Evolutionary conservation across 2,888 invertebrate species (phyloP), one percentile per base, ranked within the genome.

Genomic region (Ophioninae sp.): DNA sequence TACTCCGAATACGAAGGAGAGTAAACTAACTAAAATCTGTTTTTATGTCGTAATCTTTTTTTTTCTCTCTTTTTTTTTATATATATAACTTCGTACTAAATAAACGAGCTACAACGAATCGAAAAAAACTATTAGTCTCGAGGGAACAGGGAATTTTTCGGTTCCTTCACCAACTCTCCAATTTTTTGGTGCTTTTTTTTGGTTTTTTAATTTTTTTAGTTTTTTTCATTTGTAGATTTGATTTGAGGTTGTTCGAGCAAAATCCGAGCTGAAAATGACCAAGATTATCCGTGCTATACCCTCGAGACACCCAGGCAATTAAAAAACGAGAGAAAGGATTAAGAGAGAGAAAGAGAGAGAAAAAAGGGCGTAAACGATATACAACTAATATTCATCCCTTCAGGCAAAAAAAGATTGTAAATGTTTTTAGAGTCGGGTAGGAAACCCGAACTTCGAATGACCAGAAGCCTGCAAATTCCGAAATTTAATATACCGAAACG

Each of bases 1-100:
- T 92, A 92, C 92, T 92, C 91, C 90, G 90, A 90, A 91, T 91
- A 92, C 91, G 90, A 90, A 84, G 81, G 83, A 85, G 75, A 72
- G 64, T 79, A 67, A 81, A 82, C 84, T 85, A 85, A 82, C 82
- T 85, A 85, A 84, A 80, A 79, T 77, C 76, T 79, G 22, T 37
- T 44, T 44, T 9, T 79, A 71, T 30, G 39, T 58, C 63, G 17
- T 44, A 30, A 30, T 30, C 30, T 30, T 30, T 30, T 30, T 30
- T 30, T 30, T 30, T 30, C 30, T 30, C 3, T 30, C 30, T 30
- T 30, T 30, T 30, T 1, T 30, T 30, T 30, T 30, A n/a, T 30
- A 3, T 30, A 30, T 2, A 30, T 72, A 71, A 39, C 41, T 76
- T 79, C 81, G 74, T 73, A 79, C 79, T 79, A 83, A 71, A 37